Conservation (phyloP, 1,140 invertebrate species). For the Sinonovacula constricta region DNA sequence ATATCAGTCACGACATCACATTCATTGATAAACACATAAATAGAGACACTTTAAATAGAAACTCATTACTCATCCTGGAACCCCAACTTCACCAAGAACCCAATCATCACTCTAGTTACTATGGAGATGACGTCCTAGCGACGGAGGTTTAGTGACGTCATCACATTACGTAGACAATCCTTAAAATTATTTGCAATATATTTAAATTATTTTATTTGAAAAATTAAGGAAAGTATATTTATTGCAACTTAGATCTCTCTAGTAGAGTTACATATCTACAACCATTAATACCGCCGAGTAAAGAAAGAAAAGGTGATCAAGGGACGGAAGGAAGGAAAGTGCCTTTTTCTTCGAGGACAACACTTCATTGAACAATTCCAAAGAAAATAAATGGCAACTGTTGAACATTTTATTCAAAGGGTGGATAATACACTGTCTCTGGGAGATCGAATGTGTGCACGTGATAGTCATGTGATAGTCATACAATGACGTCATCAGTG, state of each 20-base stretch:
- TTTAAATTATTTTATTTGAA: conserved; percentile 49
- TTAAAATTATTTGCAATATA: conserved; percentile 48
- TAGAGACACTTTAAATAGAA: conserved; percentile 59
- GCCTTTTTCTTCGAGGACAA: neutral
- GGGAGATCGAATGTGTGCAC: conserved; percentile 33
- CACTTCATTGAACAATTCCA: conserved; percentile 17
- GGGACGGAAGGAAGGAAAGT: no score
- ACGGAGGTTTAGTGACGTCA: conserved; percentile 64
- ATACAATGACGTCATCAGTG: conserved; percentile 51
- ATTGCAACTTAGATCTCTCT: conserved; percentile 45
- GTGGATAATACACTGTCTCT: conserved; percentile 48
- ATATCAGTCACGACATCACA: conserved; percentile 50
- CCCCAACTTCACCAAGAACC: conserved; percentile 51
- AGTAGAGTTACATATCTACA: conserved; percentile 45
- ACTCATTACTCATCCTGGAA: conserved; percentile 56
- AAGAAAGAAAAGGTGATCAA: no score
- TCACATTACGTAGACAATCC: conserved; percentile 40
- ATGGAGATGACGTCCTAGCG: conserved; percentile 66
- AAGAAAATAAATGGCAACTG: conserved; percentile 48
- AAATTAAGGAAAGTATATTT: conserved; percentile 45
- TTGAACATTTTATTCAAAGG: conserved; percentile 25
- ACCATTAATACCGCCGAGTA: no score
- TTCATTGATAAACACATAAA: conserved; percentile 58
- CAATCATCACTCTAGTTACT: conserved; percentile 49
- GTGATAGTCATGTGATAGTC: conserved; percentile 40